Conservation (phyloP, 2,797 vertebrate genomes). For the Scleropages formosus region DNA sequence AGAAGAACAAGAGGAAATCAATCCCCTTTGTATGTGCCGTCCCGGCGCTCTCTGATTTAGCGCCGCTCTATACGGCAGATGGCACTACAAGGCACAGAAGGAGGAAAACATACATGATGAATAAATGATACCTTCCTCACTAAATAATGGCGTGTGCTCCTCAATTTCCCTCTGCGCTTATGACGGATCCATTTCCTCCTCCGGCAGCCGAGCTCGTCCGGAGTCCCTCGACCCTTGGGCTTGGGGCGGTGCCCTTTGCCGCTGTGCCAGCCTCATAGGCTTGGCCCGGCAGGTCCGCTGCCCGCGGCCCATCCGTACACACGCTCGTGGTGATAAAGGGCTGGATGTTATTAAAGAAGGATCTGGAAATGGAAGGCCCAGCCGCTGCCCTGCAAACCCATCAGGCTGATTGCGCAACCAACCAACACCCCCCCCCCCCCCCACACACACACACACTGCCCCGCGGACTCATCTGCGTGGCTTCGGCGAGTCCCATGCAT, state of each 20-base stretch:
- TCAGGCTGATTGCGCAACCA: background rate
- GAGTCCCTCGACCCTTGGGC: background rate
- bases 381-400: background rate
- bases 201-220: background rate
- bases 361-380: background rate
- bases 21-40: conserved; percentile 30
- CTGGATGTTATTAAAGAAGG: background rate
- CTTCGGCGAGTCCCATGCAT: background rate
- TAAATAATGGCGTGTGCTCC: conserved; percentile 49
- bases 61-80: conserved; percentile 51
- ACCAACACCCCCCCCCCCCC: background rate
- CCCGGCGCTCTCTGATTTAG: conserved; percentile 43
- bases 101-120: conserved; percentile 54
- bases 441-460: background rate
- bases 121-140: conserved; percentile 54
- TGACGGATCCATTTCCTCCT: conserved; percentile 42
- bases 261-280: background rate
- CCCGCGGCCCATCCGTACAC: no score
- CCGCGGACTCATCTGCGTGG: background rate
- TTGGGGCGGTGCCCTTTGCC: background rate
- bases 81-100: conserved; percentile 51
- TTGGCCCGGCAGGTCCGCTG: background rate
- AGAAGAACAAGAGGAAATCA: conserved; percentile 41
- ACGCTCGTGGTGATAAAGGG: background rate
- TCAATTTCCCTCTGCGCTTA: conserved; percentile 40